Base-by-base conservation (phyloP, 2,888 invertebrate species). In the Drosophila villosipedis region DNA sequence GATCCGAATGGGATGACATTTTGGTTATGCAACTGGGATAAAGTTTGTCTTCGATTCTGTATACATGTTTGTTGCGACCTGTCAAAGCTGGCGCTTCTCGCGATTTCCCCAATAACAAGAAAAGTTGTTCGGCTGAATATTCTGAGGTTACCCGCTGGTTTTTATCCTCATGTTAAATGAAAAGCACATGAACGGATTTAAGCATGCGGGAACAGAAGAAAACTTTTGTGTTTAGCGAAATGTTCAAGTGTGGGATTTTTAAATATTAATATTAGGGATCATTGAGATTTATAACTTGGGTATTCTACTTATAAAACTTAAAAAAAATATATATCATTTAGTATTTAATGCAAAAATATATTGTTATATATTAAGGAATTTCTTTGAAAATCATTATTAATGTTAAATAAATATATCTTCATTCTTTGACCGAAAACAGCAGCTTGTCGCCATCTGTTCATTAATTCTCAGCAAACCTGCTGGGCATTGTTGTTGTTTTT, bases 41-140 rank as follows among this genome's bases (percentile, higher is more conserved):
- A 55, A 61, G 64, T 65, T 70, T 61, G 52, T 31, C 58, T 76
- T 59, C 65, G 50, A 65, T 75, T 57, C n/a, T 43, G 41, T 28
- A n/a, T 7, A n/a, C 28, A 37, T 57, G 47, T 61, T 62, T 66
- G 62, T 62, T 59, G 66, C 53, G 49, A 63, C 39, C 52, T 63
- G 77, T 57, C 66, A 67, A 71, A 50, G 49, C 30, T 37, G 49
- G 10, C 39, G 39, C 52, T 31, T 35, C 43, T 22, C 50, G 39
- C 33, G 30, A 22, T 63, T 52, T 43, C 57, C 14, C 25, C 47
- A 62, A 31, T 22, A 60, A 59, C 41, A 53, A 5, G 58, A 41
- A 59, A 73, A 73, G 53, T 62, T 73, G 37, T 41, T 19, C 58
- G 22, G 19, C 57, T 47, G 7, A 22, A 41, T 39, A 47, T 72